Evolutionary conservation across 53 echinoderm and acorn worm genomes (phyloP).

Genomic region (Henricia sp.): DNA sequence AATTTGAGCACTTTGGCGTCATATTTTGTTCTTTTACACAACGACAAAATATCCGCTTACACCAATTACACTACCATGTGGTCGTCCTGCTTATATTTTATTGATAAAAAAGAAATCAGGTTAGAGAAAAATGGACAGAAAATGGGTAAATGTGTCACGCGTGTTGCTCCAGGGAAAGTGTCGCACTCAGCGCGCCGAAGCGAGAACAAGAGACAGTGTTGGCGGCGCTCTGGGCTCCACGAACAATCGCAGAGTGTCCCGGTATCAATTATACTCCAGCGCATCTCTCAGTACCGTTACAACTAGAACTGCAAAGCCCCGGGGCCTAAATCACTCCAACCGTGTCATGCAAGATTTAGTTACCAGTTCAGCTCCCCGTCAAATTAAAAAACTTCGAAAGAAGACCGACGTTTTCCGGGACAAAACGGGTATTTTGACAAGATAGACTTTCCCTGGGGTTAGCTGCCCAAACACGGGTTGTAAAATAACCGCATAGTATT

Average conservation of each 20-base stretch:
- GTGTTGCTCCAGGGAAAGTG: background rate
- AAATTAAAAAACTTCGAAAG: constrained; percentile 11
- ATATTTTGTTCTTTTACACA: no score
- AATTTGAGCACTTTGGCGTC: no score
- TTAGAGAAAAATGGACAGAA: background rate
- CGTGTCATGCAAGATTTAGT: background rate
- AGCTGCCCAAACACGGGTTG: no score
- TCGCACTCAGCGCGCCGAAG: background rate
- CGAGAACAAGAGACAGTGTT: background rate
- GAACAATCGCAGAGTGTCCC: background rate
- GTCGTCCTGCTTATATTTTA: no score
- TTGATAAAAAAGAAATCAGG: constrained; percentile 2
- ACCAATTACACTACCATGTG: no score
- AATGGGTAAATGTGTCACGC: background rate
- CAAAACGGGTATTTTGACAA: background rate
- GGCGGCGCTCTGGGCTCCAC: background rate
- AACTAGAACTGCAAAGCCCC: background rate
- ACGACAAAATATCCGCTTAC: no score
- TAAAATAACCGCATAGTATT: no score
- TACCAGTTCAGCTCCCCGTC: background rate
- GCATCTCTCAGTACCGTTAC: background rate
- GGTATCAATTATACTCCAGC: background rate
- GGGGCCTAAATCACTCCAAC: background rate
- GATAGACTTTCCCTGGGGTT: no score
- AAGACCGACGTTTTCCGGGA: background rate